These are phyloP conservation scores for Antedon mediterranea DNA, from an alignment of 53 echinoderm and acorn worm species.

Conservation along the genomic window DNA sequence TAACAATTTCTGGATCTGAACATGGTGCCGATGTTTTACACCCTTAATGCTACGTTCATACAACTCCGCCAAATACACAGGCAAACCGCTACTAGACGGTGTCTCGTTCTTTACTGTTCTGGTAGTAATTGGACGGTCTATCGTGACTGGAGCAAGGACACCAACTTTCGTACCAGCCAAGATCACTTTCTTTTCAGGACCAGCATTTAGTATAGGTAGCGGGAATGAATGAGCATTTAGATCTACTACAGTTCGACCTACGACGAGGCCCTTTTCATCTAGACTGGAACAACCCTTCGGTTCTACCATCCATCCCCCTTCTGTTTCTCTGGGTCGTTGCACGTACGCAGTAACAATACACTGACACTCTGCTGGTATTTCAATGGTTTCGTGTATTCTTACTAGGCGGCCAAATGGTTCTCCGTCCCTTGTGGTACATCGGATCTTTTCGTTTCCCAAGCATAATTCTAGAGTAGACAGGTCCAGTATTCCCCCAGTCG, in stretches of 20 bases:
- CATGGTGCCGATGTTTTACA: neutral
- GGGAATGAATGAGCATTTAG: neutral
- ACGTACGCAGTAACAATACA: no score
- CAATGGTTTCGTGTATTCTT: neutral
- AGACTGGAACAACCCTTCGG: neutral
- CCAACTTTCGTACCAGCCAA: neutral
- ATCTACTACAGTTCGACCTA: neutral
- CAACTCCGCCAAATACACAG: neutral
- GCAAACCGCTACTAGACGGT: neutral
- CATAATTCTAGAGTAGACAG: slow-evolving; percentile 2
- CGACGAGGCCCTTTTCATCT: neutral
- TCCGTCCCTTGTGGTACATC: neutral
- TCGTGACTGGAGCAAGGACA: neutral
- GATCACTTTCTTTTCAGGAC: neutral
- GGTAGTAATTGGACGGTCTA: neutral
- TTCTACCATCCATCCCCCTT: neutral
- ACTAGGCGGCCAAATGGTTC: no score
- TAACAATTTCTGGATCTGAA: slow-evolving; percentile 15
- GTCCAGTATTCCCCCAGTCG: slow-evolving; percentile 9
- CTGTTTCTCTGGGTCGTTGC: neutral
- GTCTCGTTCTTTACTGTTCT: neutral
- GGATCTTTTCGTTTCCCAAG: slow-evolving; percentile 6
- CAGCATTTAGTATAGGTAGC: neutral
- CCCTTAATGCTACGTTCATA: neutral
- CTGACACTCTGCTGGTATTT: neutral